phyloP scores from a whole-genome alignment of 2,888 invertebrate genomes.

The Nephrotoma guestfalica region DNA sequence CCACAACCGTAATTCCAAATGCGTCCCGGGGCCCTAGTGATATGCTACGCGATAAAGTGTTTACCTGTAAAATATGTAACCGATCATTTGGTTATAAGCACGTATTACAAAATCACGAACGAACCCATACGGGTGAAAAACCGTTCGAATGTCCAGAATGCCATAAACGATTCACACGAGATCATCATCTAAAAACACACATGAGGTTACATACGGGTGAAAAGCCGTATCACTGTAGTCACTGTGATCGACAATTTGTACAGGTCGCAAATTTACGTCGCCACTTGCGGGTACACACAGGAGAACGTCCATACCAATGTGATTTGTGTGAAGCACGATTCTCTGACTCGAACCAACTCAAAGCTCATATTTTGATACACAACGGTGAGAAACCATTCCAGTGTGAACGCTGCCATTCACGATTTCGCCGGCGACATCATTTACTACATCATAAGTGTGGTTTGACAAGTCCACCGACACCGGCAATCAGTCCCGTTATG shows the following conservation, averaged over 20 bases:
- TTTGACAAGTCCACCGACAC: slow-evolving; percentile 27
- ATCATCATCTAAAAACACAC: slow-evolving; percentile 87
- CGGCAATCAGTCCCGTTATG: slow-evolving; percentile 19
- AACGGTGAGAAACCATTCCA: slow-evolving; percentile 81
- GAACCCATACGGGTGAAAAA: slow-evolving; percentile 89
- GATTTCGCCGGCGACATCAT: slow-evolving; percentile 76
- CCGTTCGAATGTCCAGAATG: slow-evolving; percentile 87
- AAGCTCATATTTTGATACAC: slow-evolving; percentile 78
- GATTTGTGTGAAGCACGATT: slow-evolving; percentile 73
- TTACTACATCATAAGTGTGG: slow-evolving; percentile 73
- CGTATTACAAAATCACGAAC: slow-evolving; percentile 85
- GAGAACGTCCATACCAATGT: slow-evolving; percentile 80
- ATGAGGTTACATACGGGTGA: slow-evolving; percentile 87
- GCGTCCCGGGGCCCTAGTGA: slow-evolving; percentile 26
- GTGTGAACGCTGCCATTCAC: slow-evolving; percentile 62
- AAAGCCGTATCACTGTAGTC: slow-evolving; percentile 82
- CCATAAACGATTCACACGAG: slow-evolving; percentile 82
- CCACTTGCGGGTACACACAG: slow-evolving; percentile 81
- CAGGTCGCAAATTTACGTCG: slow-evolving; percentile 84
- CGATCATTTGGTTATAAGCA: slow-evolving; percentile 89
- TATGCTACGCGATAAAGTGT: slow-evolving; percentile 60
- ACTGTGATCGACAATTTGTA: slow-evolving; percentile 84
- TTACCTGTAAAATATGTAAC: slow-evolving; percentile 77
- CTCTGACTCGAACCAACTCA: slow-evolving; percentile 83
- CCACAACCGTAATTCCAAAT: background rate